Base-by-base conservation (phyloP, 2,797 vertebrate species). In the Scleropages formosus region DNA sequence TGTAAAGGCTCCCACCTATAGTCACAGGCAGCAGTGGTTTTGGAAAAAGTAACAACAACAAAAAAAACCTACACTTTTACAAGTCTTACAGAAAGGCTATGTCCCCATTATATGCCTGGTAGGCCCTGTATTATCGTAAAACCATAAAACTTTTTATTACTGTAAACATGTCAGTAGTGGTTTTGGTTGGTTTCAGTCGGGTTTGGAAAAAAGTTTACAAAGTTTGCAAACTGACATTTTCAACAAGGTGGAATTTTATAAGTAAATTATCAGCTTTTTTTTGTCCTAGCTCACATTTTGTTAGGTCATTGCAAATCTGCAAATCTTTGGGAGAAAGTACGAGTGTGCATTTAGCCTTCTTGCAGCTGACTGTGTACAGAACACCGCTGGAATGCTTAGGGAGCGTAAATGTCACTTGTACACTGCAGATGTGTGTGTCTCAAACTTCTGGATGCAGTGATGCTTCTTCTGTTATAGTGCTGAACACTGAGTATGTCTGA, bases 271-370 rank as follows among this genome's bases (percentile, higher is more conserved):
- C 74, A 81, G 51, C 61, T 84, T 84, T 80, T 82, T 74, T 80
- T 83, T 60, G 58, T 13, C 31, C 47, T 70, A 56, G 16, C 51
- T 81, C 75, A 80, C 74, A 27, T 73, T 77, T 81, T 88, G 88
- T 87, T 86, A 88, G 86, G 85, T 89, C 83, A 87, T 86, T 87
- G 87, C 84, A 89, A 87, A 88, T 84, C 84, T 85, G 85, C 87
- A 87, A 89, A 89, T 92, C 90, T 90, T 92, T 92, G 89, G 90
- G 87, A 84, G 31, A 88, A 89, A 89, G 84, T 71, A 80, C 86
- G 84, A 86, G 80, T 88, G 88, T 90, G 89, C 86, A 85, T 87
- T 86, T 84, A 85, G 86, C 84, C 76, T 83, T 87, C 83, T 84
- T 82, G 84, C 84, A 82, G 83, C 80, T 82, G 86, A 88, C 85